Base-by-base conservation (phyloP, 2,888 invertebrate genomes). In the Pristionchus maxplancki region DNA sequence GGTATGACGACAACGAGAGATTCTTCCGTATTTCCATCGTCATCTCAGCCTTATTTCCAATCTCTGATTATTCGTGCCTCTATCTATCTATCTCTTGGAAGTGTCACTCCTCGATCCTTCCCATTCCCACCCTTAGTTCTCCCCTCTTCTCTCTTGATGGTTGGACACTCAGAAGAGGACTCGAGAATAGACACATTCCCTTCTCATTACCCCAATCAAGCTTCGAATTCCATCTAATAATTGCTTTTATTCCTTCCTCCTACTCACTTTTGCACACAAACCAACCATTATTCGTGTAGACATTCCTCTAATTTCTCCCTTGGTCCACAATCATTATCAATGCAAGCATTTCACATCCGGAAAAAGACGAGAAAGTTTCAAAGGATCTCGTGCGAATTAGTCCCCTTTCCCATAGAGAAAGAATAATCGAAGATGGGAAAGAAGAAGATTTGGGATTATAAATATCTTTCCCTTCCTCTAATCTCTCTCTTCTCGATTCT, bases 201-300 rank as follows among this genome's bases (percentile, higher is more conserved):
- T 40, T 74, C 74, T 74, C 74, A 74, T 74, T 74, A 74, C 74
- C 74, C 74, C 74, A 74, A 74, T 74, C 40, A 13, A 1, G 4
- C 15, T 5, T 74, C 74, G 40, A 40, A 74, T 74, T 71, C 40
- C 71, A 24, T n/a, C 11, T 71, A 74, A 74, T 40, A 74, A 74
- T 74, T 74, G 40, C 20, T 74, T 74, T 40, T 20, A 74, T 74
- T 40, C 40, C 24, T 40, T 40, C 74, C 40, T 40, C 74, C 74
- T 24, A 37, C 74, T 40, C 74, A 37, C 11, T 74, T 74, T 17
- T 74, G 37, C 40, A 24, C 40, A 20, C 74, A 31, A 31, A 17
- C 34, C 13, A 34, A 31, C 64, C 28, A 31, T 67, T 67, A 34
- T 67, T n/a, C 31, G 15, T 31, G 64, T 2, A 67, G 34, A 31